Evolutionary conservation across 2,113 vertebrate genomes (phyloP), one percentile per base, ranked within the genome.

Genomic region (Nanorana parkeri): DNA sequence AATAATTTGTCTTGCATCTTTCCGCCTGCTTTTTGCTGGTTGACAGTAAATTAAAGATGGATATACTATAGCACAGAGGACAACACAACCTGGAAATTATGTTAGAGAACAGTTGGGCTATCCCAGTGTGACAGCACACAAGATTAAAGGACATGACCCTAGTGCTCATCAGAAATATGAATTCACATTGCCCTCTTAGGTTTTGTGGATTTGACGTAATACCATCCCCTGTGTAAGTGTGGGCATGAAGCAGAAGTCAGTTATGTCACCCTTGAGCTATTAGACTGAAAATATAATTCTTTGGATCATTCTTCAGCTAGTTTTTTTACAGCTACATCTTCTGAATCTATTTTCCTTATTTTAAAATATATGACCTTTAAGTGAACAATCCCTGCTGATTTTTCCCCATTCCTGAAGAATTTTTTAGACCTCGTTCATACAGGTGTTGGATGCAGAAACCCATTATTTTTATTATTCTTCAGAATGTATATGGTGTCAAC

Each of bases 1-100:
- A 87, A 86, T 80, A 78, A 88, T 86, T 85, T 85, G 83, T 91
- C 71, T 80, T 84, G 71, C 26, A 84, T 74, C 80, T 89, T 87
- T 60, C 85, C 28, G 81, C 84, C 65, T 29, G 47, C 79, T 75
- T 65, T 58, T 60, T 77, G 16, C 61, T 55, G 87, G 87, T 81
- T 77, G 86, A 86, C 0, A 0, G 79, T 85, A 77, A 60, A 67
- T 68, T 74, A 61, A 36, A 74, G 60, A 36, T 51, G 36, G 65
- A 81, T 81, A 65, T 26, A 5, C 68, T 81, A 55, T 74, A 74
- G 7, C 67, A 80, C 78, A 71, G 55, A 80, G 54, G 29, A 80
- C 52, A 71, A 21, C 69, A 26, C 4, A 26, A 36, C 23, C 20
- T 51, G 54, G 51, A 74, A 74, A 81, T 66, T 11, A 81, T 66